Percentiles rank a stretch among this genome's conserved stretches.
Evolutionary conservation across 2,113 vertebrate genomes (phyloP).

Genomic region (Dicentrarchus labrax): DNA sequence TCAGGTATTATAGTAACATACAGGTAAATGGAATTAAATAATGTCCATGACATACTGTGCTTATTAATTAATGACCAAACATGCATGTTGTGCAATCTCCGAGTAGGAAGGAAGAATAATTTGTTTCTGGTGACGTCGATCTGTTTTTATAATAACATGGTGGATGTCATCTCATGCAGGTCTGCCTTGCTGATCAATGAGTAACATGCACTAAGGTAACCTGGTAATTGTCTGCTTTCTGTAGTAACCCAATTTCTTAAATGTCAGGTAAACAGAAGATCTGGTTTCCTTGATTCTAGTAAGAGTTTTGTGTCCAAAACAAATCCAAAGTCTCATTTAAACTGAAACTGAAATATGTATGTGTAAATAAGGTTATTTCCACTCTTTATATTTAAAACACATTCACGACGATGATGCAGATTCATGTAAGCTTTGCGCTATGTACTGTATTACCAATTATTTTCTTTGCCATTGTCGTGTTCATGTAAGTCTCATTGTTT

Average conservation of each 20-base stretch:
- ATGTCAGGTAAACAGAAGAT: background rate
- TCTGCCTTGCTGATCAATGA: background rate
- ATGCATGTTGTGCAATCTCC: background rate
- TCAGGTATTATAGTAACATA: background rate
- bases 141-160: slow-evolving; percentile 33
- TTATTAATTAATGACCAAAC: background rate
- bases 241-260: background rate
- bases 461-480: too few species aligned
- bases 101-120: background rate
- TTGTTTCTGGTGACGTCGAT: slow-evolving; percentile 3
- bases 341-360: background rate
- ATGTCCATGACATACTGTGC: too few species aligned
- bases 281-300: background rate
- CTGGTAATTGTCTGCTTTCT: background rate
- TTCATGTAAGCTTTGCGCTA: too few species aligned
- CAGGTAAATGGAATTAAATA: too few species aligned
- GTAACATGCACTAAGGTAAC: background rate
- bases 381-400: background rate
- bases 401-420: background rate
- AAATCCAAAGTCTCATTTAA: background rate
- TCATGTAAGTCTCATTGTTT: too few species aligned
- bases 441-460: too few species aligned
- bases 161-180: background rate
- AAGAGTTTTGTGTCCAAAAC: background rate
- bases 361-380: background rate